Evolutionary conservation across 2,888 invertebrate genomes (phyloP), one percentile per base, ranked within the genome.

Genomic region (Euplexia lucipara): DNA sequence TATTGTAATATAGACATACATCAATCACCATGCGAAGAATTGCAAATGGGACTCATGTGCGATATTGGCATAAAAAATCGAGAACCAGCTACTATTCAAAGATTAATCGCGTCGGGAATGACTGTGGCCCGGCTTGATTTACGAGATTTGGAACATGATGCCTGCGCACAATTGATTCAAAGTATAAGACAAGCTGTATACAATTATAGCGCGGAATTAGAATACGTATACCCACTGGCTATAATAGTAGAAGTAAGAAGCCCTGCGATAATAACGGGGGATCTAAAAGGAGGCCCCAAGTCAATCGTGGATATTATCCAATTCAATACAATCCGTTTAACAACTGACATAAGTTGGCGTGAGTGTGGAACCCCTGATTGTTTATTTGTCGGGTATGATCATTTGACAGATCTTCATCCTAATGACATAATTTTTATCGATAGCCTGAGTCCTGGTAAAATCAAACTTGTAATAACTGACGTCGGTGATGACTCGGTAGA

Each of bases 291-390:
- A 16, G 94, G 93, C n/a, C 88, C 90, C 1, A 85, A 83, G 35
- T 78, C 90, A 6, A 91, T 90, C 12, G 69, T 93, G 62, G 92
- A 94, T 77, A 83, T 95, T 32, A 53, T 87, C 8, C 83, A 91
- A 83, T 88, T 90, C 44, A 87, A 92, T 54, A 87, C 86, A 16
- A 91, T 96, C 10, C 89, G 94, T 70, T 73, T 96, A 45, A 96
- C 96, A 12, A 95, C 93, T 1, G 96, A 96, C 81, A 76, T 90
- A 6, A 91, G 89, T 52, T 96, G 96, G 92, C 92, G 95, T 63
- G 95, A 96, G 78, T 90, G 94, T 75, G 96, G 96, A 2, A 96
- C 94, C 9, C 84, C 91, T 44, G 95, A 96, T 63, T 96, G 96
- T 85, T 91, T 96, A 32, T 96, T 92, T 81, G 88, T 96, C 30